Conservation (phyloP, 2,888 invertebrate species). For the Eristalinus aeneus region DNA sequence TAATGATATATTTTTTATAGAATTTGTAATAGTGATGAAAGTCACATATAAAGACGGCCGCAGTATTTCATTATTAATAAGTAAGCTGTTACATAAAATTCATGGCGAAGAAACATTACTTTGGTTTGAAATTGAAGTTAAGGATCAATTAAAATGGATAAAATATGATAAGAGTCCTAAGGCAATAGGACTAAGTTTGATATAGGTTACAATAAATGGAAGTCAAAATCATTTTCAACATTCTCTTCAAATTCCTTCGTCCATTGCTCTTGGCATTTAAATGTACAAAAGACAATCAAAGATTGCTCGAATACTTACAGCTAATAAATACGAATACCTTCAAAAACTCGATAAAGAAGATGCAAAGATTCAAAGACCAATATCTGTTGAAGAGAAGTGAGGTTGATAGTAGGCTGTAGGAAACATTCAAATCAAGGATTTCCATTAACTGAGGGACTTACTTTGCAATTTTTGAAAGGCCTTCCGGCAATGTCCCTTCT, state of each 20-base stretch:
- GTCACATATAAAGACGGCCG: no score
- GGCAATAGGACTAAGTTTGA: neutral
- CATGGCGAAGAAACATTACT: neutral
- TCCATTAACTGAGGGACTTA: conserved; percentile 40
- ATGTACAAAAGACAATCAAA: conserved; percentile 19
- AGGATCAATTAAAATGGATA: conserved; percentile 56
- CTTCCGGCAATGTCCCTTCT: conserved; percentile 7
- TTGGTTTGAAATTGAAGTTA: conserved; percentile 49
- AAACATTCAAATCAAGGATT: conserved; percentile 46
- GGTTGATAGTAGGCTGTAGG: neutral
- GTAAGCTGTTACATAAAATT: neutral
- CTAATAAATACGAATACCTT: conserved; percentile 16
- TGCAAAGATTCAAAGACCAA: conserved; percentile 4
- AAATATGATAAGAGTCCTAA: conserved; percentile 46
- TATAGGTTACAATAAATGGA: conserved; percentile 5
- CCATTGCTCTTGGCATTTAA: neutral
- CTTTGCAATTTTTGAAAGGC: conserved; percentile 47
- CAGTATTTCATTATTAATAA: no score
- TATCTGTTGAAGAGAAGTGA: neutral
- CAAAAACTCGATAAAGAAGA: conserved; percentile 27
- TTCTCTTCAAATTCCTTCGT: neutral
- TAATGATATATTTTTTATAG: neutral
- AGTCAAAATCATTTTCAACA: neutral
- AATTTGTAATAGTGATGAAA: neutral
- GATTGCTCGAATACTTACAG: conserved; percentile 1